phyloP scores from a whole-genome alignment of 2,888 invertebrate genomes.

The Poecilobothrus nobilitatus region DNA sequence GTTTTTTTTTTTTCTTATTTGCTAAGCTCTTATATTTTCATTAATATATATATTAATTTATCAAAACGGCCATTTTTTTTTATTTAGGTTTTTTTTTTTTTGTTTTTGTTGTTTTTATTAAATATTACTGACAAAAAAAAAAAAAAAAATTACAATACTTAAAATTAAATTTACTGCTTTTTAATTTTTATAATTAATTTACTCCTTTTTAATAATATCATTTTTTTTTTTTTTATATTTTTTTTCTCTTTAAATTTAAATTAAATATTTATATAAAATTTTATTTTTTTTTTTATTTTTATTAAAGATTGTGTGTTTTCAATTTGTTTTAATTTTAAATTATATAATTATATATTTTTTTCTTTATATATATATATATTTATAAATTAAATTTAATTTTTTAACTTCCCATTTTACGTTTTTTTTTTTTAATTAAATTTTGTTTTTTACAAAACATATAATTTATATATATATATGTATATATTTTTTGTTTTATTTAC shows the following conservation, averaged over 20 bases:
- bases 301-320: no score
- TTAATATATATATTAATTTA: background rate
- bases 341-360: background rate
- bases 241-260: background rate
- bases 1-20: background rate
- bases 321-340: background rate
- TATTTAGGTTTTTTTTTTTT: background rate
- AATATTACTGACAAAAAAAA: slow-evolving; percentile 1
- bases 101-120: background rate
- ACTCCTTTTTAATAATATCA: background rate
- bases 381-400: background rate
- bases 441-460: background rate
- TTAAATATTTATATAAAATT: background rate
- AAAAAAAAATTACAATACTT: background rate
- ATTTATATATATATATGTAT: no score
- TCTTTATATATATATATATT: background rate
- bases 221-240: background rate
- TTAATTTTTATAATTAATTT: background rate
- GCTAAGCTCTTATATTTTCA: background rate
- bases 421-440: background rate
- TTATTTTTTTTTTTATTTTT: background rate
- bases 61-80: background rate
- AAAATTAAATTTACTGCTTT: slow-evolving; percentile 4
- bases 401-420: background rate
- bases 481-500: background rate